Percentiles rank a stretch among this genome's conserved stretches.
Conservation (phyloP, 2,888 invertebrate genomes). For the Carterocephalus palaemon region DNA sequence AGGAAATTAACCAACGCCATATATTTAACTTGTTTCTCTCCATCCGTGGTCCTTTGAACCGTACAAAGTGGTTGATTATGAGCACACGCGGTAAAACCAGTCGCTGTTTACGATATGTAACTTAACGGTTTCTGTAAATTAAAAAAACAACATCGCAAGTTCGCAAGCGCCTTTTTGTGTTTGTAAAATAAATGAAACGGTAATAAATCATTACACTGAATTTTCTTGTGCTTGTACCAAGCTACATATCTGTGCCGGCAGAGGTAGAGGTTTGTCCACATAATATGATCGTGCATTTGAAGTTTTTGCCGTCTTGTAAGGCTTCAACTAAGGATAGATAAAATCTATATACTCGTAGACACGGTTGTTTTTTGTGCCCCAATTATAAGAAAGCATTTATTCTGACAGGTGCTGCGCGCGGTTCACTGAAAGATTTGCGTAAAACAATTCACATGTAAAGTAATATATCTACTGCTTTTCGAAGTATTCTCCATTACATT, state of each 20-base stretch:
- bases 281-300: no score
- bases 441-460: no score
- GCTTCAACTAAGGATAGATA: no score
- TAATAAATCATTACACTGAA: constrained; percentile 7
- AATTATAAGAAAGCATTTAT: no score
- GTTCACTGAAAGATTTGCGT: no score
- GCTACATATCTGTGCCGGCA: background rate
- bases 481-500: no score
- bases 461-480: no score
- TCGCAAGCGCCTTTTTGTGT: constrained; percentile 4
- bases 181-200: constrained; percentile 22
- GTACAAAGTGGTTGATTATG: constrained; percentile 27
- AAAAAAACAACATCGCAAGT: constrained; percentile 28
- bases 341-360: no score
- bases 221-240: constrained; percentile 1
- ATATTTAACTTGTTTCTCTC: constrained; percentile 15
- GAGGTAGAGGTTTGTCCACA: no score
- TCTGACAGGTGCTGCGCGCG: no score
- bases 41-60: constrained; percentile 22
- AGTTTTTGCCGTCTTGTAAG: no score
- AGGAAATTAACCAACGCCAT: constrained; percentile 31
- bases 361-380: no score
- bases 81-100: constrained; percentile 31
- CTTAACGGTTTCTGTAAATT: constrained; percentile 32
- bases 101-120: constrained; percentile 33